These are phyloP conservation scores for Plagodis pulveraria DNA, from an alignment of 2,888 invertebrate species.

Conservation along the genomic window DNA sequence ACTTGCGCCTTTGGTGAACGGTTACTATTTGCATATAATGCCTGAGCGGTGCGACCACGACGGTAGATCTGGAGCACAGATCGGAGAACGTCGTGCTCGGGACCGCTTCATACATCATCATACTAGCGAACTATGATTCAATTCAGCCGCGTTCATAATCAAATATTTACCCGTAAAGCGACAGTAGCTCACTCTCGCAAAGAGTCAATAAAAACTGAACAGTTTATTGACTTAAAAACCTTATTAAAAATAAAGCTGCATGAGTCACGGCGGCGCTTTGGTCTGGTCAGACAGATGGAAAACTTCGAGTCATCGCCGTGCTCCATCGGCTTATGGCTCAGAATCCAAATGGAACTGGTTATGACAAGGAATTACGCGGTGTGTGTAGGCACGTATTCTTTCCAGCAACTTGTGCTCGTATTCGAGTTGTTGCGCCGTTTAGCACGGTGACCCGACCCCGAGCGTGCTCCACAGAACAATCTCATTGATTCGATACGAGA, in stretches of 20 bases:
- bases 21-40: slow-evolving; percentile 76
- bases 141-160: slow-evolving; percentile 43
- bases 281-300: slow-evolving; percentile 43
- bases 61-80: slow-evolving; percentile 74
- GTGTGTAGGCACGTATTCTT: slow-evolving; percentile 54
- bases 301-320: slow-evolving; percentile 47
- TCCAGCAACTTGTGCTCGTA: slow-evolving; percentile 47
- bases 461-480: slow-evolving; percentile 66
- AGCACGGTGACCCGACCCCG: slow-evolving; percentile 72
- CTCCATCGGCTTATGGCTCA: slow-evolving; percentile 44
- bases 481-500: slow-evolving; percentile 73
- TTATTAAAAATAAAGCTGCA: slow-evolving; percentile 56
- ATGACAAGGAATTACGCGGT: slow-evolving; percentile 40
- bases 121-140: slow-evolving; percentile 56
- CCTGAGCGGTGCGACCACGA: slow-evolving; percentile 70
- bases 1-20: slow-evolving; percentile 59
- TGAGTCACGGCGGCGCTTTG: slow-evolving; percentile 57
- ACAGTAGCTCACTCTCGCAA: slow-evolving; percentile 46
- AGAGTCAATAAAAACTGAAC: slow-evolving; percentile 48
- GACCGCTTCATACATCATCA: slow-evolving; percentile 60
- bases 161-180: slow-evolving; percentile 46
- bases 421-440: slow-evolving; percentile 68
- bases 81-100: slow-evolving; percentile 61
- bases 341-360: slow-evolving; percentile 48
- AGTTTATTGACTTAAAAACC: slow-evolving; percentile 61